Percentiles rank a stretch among this genome's conserved stretches.
These are phyloP conservation scores for Florisuga fusca DNA, from an alignment of 2,797 vertebrate species.

Conservation along the genomic window DNA sequence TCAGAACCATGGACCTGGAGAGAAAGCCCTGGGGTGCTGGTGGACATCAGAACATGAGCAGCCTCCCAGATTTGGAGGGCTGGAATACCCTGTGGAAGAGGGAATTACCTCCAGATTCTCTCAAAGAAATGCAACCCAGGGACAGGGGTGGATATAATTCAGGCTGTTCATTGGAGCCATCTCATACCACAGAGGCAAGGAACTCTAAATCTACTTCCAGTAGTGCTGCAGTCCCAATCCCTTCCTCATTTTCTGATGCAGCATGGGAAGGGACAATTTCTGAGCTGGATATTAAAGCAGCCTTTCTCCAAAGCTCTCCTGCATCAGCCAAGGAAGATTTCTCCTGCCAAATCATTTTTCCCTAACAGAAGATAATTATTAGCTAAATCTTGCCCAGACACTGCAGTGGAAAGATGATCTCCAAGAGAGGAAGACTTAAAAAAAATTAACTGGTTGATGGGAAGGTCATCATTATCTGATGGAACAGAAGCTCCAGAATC, in stretches of 20 bases:
- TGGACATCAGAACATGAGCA: accelerated
- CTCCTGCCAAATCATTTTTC: constrained; percentile 57
- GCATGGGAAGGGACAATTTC: background rate
- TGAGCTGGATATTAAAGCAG: constrained; percentile 32
- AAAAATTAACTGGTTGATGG: constrained; percentile 60
- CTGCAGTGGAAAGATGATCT: constrained; percentile 39
- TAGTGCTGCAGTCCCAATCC: background rate
- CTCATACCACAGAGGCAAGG: background rate
- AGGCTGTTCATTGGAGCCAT: background rate
- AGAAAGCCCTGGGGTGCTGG: too few relatives aligned
- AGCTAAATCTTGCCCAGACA: constrained; percentile 64
- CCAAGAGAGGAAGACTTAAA: constrained; percentile 49
- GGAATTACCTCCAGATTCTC: background rate
- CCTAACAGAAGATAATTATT: constrained; percentile 71
- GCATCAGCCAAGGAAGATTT: constrained; percentile 30
- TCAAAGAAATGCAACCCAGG: background rate
- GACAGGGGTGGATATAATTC: background rate
- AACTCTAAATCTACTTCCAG: background rate
- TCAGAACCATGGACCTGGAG: too few relatives aligned
- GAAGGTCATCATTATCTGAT: constrained; percentile 27
- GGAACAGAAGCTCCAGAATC: background rate
- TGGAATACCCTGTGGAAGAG: background rate
- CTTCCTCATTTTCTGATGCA: accelerated
- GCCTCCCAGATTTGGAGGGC: too few relatives aligned
- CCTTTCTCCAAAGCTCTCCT: background rate